These are phyloP conservation scores for Potorous gilbertii DNA, from an alignment of 2,797 vertebrate species.

Conservation along the genomic window DNA sequence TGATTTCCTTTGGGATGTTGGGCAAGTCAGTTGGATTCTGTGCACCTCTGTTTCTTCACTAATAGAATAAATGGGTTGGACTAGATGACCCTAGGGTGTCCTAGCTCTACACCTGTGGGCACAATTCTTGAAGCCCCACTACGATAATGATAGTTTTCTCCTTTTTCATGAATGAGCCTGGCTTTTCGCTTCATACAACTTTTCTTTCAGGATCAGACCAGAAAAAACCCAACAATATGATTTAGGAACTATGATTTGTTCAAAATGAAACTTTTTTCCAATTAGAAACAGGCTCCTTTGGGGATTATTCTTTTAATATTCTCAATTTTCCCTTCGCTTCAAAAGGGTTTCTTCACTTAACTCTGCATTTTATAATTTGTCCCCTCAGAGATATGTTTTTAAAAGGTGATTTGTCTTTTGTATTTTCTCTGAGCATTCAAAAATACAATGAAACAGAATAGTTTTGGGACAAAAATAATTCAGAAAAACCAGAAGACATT, in stretches of 20 bases:
- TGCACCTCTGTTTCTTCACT: background rate
- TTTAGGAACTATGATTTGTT: slow-evolving; percentile 30
- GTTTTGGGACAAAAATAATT: background rate
- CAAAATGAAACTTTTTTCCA: slow-evolving; percentile 10
- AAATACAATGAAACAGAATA: slow-evolving; percentile 33
- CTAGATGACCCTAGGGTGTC: background rate
- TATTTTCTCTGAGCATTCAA: slow-evolving; percentile 11
- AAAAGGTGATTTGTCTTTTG: background rate
- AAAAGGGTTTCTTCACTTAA: slow-evolving; percentile 37
- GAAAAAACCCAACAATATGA: background rate
- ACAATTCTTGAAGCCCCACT: background rate
- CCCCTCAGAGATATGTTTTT: background rate
- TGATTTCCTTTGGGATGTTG: background rate
- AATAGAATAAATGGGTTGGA: background rate
- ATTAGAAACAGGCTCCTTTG: slow-evolving; percentile 13
- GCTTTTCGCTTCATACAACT: background rate
- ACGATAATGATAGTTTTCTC: background rate
- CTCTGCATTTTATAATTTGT: slow-evolving; percentile 31
- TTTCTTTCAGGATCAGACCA: slow-evolving; percentile 20
- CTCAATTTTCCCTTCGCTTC: slow-evolving; percentile 34
- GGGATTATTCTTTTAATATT: background rate
- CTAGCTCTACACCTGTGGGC: background rate
- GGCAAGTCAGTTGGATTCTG: background rate
- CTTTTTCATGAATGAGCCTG: background rate
- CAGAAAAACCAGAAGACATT: background rate